Conservation (phyloP, 2,888 invertebrate genomes). For the Cantharis rufa region DNA sequence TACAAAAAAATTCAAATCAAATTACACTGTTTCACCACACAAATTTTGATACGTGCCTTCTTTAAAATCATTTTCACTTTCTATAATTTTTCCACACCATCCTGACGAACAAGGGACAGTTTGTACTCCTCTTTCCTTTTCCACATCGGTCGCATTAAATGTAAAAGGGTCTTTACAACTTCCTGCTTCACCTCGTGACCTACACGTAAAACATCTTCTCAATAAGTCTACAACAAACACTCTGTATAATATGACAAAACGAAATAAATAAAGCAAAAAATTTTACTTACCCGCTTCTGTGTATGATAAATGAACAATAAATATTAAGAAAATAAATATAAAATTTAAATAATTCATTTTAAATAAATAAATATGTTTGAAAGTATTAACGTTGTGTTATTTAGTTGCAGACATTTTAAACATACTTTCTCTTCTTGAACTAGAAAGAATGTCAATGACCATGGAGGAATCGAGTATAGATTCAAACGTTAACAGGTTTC, state of each 20-base stretch:
- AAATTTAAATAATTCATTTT: slow-evolving; percentile 23
- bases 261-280: background rate
- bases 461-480: background rate
- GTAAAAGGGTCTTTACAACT: slow-evolving; percentile 87
- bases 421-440: slow-evolving; percentile 32
- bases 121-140: slow-evolving; percentile 71
- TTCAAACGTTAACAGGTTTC: background rate
- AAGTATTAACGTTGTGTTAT: background rate
- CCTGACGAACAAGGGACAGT: slow-evolving; percentile 84
- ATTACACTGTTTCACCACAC: background rate
- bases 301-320: slow-evolving; percentile 22
- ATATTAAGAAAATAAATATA: slow-evolving; percentile 22
- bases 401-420: slow-evolving; percentile 24
- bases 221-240: slow-evolving; percentile 61
- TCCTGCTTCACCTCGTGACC: slow-evolving; percentile 85
- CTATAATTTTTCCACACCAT: slow-evolving; percentile 91
- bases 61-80: slow-evolving; percentile 76
- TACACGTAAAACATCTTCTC: slow-evolving; percentile 79
- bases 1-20: slow-evolving; percentile 53
- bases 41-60: slow-evolving; percentile 64
- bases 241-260: background rate
- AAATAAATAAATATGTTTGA: slow-evolving; percentile 8
- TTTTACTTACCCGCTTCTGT: slow-evolving; percentile 31
- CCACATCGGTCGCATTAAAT: slow-evolving; percentile 76
- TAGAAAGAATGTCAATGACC: slow-evolving; percentile 25